These are phyloP conservation scores for Oreotrochilus melanogaster DNA, from an alignment of 2,113 vertebrate species.

Conservation along the genomic window DNA sequence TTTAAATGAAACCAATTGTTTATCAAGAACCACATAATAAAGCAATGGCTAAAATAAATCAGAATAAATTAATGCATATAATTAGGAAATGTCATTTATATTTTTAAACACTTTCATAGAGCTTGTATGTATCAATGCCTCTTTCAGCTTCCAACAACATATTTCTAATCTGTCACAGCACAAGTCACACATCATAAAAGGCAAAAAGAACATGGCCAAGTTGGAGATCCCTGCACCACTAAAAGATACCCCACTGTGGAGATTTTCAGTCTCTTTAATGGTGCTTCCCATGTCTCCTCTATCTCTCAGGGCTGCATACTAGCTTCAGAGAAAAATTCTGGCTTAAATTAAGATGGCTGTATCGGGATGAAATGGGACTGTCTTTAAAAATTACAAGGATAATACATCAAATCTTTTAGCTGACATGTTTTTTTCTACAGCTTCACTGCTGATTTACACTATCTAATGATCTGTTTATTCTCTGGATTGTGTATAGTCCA, in stretches of 20 bases:
- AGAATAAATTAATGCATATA: not conserved
- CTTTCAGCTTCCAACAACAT: not conserved
- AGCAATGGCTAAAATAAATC: not conserved
- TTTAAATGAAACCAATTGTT: constrained; percentile 21
- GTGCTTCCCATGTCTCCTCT: not conserved
- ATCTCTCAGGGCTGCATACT: not conserved
- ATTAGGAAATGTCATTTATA: not conserved
- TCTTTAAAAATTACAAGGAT: not conserved
- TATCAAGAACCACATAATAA: constrained; percentile 32
- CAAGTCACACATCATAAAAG: constrained; percentile 52
- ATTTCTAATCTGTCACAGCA: constrained; percentile 32
- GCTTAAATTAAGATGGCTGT: not conserved
- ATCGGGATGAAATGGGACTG: not conserved
- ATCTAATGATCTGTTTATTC: constrained; percentile 43
- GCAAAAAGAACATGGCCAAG: not conserved
- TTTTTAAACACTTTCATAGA: not conserved
- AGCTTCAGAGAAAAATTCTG: constrained; percentile 28
- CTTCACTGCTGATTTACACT: constrained; percentile 29
- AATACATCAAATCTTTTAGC: constrained; percentile 17
- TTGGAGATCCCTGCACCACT: not conserved
- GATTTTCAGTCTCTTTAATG: not conserved
- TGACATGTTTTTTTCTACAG: not conserved
- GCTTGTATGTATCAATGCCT: not conserved
- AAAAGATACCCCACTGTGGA: not conserved
- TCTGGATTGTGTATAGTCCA: not conserved